Evolutionary conservation across 2,113 vertebrate species (phyloP).

Genomic region (Myotis brandtii): DNA sequence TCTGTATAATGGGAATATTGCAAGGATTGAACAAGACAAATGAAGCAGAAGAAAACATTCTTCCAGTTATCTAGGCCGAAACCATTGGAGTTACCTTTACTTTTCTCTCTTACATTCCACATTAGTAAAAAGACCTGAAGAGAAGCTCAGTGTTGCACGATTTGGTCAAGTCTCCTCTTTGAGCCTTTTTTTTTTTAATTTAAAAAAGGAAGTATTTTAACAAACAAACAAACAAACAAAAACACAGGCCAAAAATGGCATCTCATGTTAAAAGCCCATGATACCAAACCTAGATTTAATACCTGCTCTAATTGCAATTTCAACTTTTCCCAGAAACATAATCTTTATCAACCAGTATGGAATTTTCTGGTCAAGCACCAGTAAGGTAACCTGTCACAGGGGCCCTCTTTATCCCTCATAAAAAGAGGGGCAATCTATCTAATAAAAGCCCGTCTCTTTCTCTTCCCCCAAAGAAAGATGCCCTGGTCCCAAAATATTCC

Average conservation of each 20-base stretch:
- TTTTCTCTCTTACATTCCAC: not conserved
- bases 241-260: not conserved
- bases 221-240: not conserved
- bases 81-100: not conserved
- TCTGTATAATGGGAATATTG: not conserved
- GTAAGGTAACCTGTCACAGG: not conserved
- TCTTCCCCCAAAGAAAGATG: not conserved
- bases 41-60: not conserved
- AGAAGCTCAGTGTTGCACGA: not conserved
- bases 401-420: not conserved
- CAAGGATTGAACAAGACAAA: not conserved
- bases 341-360: not conserved
- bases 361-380: not conserved
- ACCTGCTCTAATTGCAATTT: not conserved
- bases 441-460: not conserved
- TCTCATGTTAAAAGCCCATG: not conserved
- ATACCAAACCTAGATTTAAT: not conserved
- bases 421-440: not conserved
- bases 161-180: not conserved
- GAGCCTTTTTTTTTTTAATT: not conserved
- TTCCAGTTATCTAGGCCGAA: not conserved
- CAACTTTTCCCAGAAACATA: not conserved
- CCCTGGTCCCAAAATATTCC: not conserved
- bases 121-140: not conserved
- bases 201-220: not conserved